A percentile compares a stretch with the other conserved stretches of the same genome.
Evolutionary conservation across 2,113 vertebrate genomes (phyloP).

Genomic region (Aplodontia rufa): DNA sequence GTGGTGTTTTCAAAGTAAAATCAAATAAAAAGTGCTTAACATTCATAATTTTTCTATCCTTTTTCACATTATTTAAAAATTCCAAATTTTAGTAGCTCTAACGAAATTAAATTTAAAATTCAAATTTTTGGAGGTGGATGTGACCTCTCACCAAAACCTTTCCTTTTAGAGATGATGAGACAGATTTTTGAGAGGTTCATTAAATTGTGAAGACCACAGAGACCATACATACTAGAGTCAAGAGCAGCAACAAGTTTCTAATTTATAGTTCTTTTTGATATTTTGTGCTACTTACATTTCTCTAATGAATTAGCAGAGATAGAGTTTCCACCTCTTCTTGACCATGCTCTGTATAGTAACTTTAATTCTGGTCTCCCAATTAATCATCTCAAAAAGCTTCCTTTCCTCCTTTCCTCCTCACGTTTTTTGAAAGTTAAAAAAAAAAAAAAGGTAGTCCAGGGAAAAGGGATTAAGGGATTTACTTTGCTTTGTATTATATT

Average conservation of each 20-base stretch:
- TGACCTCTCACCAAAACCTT: background rate
- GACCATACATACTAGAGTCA: background rate
- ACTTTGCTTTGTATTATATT: background rate
- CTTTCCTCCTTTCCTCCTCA: background rate
- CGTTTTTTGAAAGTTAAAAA: background rate
- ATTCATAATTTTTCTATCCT: background rate
- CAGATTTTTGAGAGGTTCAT: background rate
- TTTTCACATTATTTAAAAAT: slow-evolving; percentile 27
- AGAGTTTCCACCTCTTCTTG: background rate
- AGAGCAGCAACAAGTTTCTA: background rate
- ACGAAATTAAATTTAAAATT: slow-evolving; percentile 62
- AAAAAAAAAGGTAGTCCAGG: background rate
- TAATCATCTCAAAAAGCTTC: slow-evolving; percentile 28
- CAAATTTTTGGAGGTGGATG: background rate
- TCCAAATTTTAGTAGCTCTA: background rate
- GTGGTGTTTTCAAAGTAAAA: background rate
- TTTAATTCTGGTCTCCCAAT: slow-evolving; percentile 50
- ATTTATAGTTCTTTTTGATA: background rate
- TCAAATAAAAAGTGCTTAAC: slow-evolving; percentile 14
- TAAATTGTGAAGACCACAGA: background rate
- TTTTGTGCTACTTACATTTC: background rate
- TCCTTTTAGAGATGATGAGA: background rate
- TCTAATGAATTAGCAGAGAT: slow-evolving; percentile 18
- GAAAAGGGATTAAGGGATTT: background rate
- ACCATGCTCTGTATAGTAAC: background rate